Base-by-base conservation (phyloP, 2,888 invertebrate species). In the Agrypnus murinus region DNA sequence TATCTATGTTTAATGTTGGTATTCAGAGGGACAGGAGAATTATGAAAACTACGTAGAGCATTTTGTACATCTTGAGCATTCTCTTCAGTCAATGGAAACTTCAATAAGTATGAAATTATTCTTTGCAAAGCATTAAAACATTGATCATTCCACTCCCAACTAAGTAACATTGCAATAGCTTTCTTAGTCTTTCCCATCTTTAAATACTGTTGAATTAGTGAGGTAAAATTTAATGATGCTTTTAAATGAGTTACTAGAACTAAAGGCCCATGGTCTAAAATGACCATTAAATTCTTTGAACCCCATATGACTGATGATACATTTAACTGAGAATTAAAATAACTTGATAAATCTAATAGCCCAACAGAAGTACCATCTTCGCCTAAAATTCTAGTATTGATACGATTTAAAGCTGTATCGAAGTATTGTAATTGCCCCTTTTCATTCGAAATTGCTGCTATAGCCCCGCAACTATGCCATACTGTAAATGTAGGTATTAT, bases 31-130 rank as follows among this genome's bases (percentile, higher is more conserved):
- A 90, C 87, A 25, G 90, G 87, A 9, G 95, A 92, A 36, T 90
- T 89, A 80, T 94, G 92, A 85, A 92, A 97, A 72, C 93, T 92
- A 36, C 95, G 95, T 17, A 97, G 85, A 8, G 95, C 93, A 74
- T 90, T 92, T 84, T 95, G 93, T 74, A 95, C 87, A 75, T 90
- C 86, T 68, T 90, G 91, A 77, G 92, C 91, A 75, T 87, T 86
- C 62, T 90, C 88, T 36, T 89, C 87, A 62, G 89, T 90, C 40
- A 92, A 84, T 15, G 87, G 87, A 59, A 84, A 82, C 74, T 90
- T 87, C 73, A 93, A 87, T 55, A 92, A 86, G 83, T 90, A 88
- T 80, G 92, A 92, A 45, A 91, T 88, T 71, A 95, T 91, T 79
- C 90, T 89, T 78, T 94, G 93, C 69, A 96, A 86, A 0, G 93